Evolutionary conservation across 2,113 vertebrate species (phyloP).

Genomic region (Pteronura brasiliensis): DNA sequence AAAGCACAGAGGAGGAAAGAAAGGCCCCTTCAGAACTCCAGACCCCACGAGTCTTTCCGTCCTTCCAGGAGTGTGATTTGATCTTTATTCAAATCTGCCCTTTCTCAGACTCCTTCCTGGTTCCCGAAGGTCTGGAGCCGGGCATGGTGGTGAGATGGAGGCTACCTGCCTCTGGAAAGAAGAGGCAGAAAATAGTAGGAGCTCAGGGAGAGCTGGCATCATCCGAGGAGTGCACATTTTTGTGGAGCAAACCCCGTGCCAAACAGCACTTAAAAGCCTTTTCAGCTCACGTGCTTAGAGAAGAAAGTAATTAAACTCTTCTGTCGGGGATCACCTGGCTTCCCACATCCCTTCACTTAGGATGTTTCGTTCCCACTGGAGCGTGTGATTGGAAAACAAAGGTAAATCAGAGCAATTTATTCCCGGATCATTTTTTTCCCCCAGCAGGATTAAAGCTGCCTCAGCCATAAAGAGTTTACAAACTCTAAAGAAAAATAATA

Average conservation of each 20-base stretch:
- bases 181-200: not conserved
- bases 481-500: conserved; percentile 85
- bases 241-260: not conserved
- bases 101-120: conserved; percentile 18
- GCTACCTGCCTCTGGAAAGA: not conserved
- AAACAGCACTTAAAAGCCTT: not conserved
- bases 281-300: not conserved
- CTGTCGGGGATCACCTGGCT: conserved; percentile 58
- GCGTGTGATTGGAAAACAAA: conserved; percentile 76
- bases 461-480: conserved; percentile 84
- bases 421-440: conserved; percentile 72
- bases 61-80: not conserved
- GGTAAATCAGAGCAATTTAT: conserved; percentile 78
- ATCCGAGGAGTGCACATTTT: not conserved
- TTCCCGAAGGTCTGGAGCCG: not conserved
- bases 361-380: conserved; percentile 75
- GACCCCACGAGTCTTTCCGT: not conserved
- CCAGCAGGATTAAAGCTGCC: conserved; percentile 83
- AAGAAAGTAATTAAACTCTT: conserved; percentile 51
- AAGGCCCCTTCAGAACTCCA: not conserved
- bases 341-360: conserved; percentile 52
- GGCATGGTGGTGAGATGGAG: not conserved
- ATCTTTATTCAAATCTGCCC: not conserved
- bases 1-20: too few relatives aligned
- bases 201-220: not conserved